Evolutionary conservation across 2,797 vertebrate species (phyloP).

Genomic region (Huso huso): DNA sequence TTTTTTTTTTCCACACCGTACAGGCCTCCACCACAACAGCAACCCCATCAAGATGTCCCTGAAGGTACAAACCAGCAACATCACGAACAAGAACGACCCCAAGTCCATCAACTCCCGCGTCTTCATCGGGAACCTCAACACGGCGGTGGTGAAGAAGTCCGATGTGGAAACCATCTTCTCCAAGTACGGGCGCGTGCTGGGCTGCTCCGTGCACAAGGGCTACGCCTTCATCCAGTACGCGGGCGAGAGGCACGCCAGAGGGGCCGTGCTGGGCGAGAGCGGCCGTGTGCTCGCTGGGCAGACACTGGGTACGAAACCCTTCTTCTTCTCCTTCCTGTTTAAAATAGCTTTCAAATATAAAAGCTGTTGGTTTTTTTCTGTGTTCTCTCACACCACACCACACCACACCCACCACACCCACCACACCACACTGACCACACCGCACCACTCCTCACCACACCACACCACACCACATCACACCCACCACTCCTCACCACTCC

Average conservation of each 20-base stretch:
- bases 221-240: constrained; percentile 89
- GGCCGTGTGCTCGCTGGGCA: constrained; percentile 80
- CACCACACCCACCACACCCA: too few species aligned
- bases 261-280: constrained; percentile 83
- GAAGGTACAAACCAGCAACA: constrained; percentile 87
- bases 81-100: constrained; percentile 95
- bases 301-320: constrained; percentile 68
- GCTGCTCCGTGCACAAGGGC: constrained; percentile 89
- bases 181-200: constrained; percentile 82
- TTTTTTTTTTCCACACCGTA: too few species aligned
- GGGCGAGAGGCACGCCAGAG: constrained; percentile 77
- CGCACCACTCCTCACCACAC: too few species aligned
- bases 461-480: too few species aligned
- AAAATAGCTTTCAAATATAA: too few species aligned
- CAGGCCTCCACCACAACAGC: too few species aligned
- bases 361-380: too few species aligned
- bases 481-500: too few species aligned
- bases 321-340: background rate
- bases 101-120: constrained; percentile 91
- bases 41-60: constrained; percentile 67
- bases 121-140: constrained; percentile 92
- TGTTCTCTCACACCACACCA: too few species aligned
- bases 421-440: too few species aligned
- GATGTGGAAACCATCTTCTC: constrained; percentile 88
- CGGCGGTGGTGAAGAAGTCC: constrained; percentile 84